Conservation (phyloP, 2,797 vertebrate species). For the Hipposideros larvatus region DNA sequence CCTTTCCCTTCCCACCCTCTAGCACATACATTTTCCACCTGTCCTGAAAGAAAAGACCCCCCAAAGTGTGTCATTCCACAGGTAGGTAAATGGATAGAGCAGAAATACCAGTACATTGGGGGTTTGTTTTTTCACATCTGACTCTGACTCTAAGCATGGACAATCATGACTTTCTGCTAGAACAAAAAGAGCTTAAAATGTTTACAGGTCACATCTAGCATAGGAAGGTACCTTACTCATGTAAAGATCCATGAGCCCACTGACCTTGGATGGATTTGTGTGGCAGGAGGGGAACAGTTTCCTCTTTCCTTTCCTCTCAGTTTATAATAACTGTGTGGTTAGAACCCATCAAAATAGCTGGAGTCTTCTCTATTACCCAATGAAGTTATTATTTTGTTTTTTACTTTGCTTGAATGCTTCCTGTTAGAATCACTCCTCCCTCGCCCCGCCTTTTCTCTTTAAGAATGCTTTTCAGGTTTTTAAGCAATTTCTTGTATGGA, state of each 20-base stretch:
- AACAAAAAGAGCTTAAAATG: conserved; percentile 30
- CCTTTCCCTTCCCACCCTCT: conserved; percentile 63
- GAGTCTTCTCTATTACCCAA: background rate
- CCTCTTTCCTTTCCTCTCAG: background rate
- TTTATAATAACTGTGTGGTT: background rate
- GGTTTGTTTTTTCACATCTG: background rate
- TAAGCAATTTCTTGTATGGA: background rate
- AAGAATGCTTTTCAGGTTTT: background rate
- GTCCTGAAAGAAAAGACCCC: conserved; percentile 56
- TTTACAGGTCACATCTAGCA: background rate
- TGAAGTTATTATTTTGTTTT: background rate
- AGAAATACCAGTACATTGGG: background rate
- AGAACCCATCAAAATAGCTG: background rate
- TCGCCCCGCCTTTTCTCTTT: background rate
- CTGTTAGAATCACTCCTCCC: background rate
- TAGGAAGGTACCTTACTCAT: background rate
- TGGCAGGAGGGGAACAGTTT: background rate
- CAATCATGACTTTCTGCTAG: background rate
- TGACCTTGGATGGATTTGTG: background rate
- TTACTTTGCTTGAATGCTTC: background rate
- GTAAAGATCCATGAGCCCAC: background rate
- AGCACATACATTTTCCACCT: background rate
- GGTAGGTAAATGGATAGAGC: background rate
- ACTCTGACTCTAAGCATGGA: background rate
- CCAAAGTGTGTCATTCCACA: background rate